Base-by-base conservation (phyloP, 2,888 invertebrate genomes). In the Perizoma flavofasciatum region DNA sequence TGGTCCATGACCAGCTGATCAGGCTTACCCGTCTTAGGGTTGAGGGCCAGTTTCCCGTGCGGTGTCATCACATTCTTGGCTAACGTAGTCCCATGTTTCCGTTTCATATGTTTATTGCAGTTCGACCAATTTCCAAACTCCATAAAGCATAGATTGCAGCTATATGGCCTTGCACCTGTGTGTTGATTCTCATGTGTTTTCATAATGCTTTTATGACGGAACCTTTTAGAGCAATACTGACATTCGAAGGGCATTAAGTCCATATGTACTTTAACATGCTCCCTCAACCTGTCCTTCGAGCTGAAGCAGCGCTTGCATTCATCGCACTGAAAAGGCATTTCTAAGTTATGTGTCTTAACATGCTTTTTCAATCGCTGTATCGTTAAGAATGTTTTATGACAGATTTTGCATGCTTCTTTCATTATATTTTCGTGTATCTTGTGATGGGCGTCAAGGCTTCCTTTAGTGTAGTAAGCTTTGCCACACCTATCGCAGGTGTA, bases 71-170 rank as follows among this genome's bases (percentile, higher is more conserved):
- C 61, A 32, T 56, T 58, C 47, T 66, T 67, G 0, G 64, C 69
- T 0, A 69, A 10, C 0, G 65, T 63, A 0, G 47, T 57, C 0
- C 64, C 63, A 44, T 71, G 71, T n/a, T 62, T 66, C 4, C 69
- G 52, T 22, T 63, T 65, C 68, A 71, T 67, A 49, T 72, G 72
- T 47, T 72, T 72, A 33, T 71, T 69, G 32, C 69, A 71, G 41
- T 71, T 71, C 0, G 70, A 67, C 69, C 70, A 70, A 33, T 67
- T 67, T 0, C 68, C 55, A 9, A 71, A 71, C 1, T 57, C 56
- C 56, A 64, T 68, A 7, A 49, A 44, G 32, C 71, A 71, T 0
- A 56, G 6, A 6, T 61, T 46, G 46, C 71, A 71, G 7, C 59
- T 57, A 44, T 69, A 71, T 0, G 70, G 71, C 9, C 57, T 59